phyloP scores from a whole-genome alignment of 1,140 invertebrate species.

The Aphelinus atriplicis region DNA sequence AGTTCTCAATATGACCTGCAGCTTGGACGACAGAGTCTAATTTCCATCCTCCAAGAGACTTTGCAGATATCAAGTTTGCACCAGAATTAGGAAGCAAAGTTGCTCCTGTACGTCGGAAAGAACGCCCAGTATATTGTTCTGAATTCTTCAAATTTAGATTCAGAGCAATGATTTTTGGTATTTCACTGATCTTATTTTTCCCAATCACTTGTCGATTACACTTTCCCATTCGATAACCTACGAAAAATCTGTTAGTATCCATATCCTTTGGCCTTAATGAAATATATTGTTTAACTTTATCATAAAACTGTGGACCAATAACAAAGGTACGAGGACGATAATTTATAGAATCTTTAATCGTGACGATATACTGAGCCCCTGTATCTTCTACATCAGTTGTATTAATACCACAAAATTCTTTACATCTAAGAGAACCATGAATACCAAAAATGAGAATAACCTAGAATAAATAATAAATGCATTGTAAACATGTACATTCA shows the following conservation, averaged over 20 bases:
- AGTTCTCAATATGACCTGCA: background rate
- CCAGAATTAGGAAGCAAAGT: background rate
- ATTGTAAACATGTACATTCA: background rate
- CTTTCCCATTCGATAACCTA: background rate
- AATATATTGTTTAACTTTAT: constrained; percentile 1
- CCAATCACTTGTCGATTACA: background rate
- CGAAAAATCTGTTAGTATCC: background rate
- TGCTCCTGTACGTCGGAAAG: background rate
- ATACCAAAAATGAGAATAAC: background rate
- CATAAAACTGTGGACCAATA: background rate
- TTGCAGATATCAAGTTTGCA: background rate
- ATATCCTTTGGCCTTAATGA: background rate
- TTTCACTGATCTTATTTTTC: background rate
- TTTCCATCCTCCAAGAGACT: constrained; percentile 1
- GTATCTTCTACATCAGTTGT: background rate
- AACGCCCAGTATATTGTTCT: background rate
- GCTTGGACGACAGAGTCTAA: background rate
- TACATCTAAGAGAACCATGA: background rate
- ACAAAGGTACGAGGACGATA: background rate
- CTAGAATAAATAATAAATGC: background rate
- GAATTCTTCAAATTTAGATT: constrained; percentile 7
- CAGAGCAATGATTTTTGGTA: constrained; percentile 3
- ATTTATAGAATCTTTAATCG: background rate
- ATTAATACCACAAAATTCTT: background rate
- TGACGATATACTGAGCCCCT: background rate